Percentiles rank a stretch among this genome's conserved stretches.
These are phyloP conservation scores for Theocolax elegans DNA, from an alignment of 1,140 invertebrate species.

Conservation along the genomic window DNA sequence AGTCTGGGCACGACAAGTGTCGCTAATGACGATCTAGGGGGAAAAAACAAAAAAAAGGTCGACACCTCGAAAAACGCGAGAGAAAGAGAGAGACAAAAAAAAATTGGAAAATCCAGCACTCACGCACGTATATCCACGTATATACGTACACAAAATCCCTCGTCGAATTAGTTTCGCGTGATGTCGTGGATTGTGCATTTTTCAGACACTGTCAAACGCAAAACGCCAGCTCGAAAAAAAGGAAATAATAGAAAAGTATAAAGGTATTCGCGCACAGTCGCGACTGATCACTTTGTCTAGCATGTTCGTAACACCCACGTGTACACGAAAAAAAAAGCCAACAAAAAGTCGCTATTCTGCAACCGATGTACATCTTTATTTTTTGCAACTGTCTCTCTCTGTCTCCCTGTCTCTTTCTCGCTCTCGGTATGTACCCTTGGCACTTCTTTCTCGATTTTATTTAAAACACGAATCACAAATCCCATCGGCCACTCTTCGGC, in stretches of 20 bases:
- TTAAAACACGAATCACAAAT: background rate
- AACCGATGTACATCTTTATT: no score
- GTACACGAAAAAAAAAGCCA: no score
- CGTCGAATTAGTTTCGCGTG: slow-evolving; percentile 13
- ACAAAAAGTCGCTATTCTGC: no score
- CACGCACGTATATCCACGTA: background rate
- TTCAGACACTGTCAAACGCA: slow-evolving; percentile 51
- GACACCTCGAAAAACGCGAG: no score
- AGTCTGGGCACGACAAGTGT: background rate
- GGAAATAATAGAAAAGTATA: no score
- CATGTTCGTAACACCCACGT: background rate
- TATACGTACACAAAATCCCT: background rate
- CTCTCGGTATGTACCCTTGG: background rate
- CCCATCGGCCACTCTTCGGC: background rate
- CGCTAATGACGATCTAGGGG: background rate
- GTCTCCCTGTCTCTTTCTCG: background rate
- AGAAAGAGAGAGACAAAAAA: background rate
- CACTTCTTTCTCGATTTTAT: background rate
- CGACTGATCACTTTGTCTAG: slow-evolving; percentile 1
- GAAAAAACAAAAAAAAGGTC: background rate
- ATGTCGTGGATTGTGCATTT: slow-evolving; percentile 38
- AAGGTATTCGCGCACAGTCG: no score
- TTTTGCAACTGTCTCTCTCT: background rate
- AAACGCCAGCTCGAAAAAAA: slow-evolving; percentile 28
- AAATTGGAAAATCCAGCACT: background rate